Base-by-base conservation (phyloP, 2,797 vertebrate species). In the Malurus splendens region DNA sequence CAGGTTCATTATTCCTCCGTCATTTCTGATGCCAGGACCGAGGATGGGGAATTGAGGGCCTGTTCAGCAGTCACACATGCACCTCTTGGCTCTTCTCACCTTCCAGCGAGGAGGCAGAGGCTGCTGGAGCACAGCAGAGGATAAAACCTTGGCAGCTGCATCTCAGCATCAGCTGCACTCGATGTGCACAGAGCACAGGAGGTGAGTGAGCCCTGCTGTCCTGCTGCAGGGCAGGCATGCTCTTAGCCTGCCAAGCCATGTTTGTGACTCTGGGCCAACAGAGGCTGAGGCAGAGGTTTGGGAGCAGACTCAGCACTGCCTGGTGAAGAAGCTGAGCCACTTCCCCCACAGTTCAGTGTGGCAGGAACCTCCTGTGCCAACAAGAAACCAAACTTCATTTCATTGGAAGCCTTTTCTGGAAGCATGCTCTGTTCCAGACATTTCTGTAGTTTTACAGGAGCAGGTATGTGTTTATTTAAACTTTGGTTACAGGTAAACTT, bases 11-110 rank as follows among this genome's bases (percentile, higher is more conserved):
- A 30, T n/a, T 25, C 25, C 44, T 32, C 9, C 30, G 65, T 25
- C 32, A 50, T 8, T 76, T 42, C 60, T 70, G 36, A 25, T 28
- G 55, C 22, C 65, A 44, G 55, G 16, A 55, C 3, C 38, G 55
- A 38, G 33, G 36, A 38, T 3, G 36, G 25, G 19, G 47, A 13
- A 41, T 22, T 44, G 10, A 7, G 64, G 62, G 42, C 48, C 61
- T 0, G 12, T 4, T 59, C 59, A 68, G 32, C 79, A 54, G 44
- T 22, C 33, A 4, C 3, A 0, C 0, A 0, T 0, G 3, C 7
- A 12, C 14, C 68, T 66, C 38, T 25, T 1, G 2, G 55, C 81
- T 66, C 13, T n/a, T n/a, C 45, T 73, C 36, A 47, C 51, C 55
- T 65, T 33, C 60, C 64, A 65, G 61, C 22, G 25, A 38, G 39